Base-by-base conservation (phyloP, 2,797 vertebrate species). In the Cercopithecus diana region DNA sequence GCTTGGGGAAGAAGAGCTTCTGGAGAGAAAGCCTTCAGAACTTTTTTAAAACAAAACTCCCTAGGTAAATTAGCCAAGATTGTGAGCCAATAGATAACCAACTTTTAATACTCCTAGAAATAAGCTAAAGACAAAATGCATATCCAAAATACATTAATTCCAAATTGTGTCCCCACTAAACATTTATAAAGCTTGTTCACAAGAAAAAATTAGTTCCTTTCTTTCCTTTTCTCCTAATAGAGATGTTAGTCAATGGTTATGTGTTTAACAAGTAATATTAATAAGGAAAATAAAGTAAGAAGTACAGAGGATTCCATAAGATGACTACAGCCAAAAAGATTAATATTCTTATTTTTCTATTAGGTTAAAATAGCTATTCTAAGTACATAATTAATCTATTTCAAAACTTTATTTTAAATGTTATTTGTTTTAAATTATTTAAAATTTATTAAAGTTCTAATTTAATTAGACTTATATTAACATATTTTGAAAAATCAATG, bases 91-190 rank as follows among this genome's bases (percentile, higher is more conserved):
- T 0, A 86, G 41, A 30, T 26, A 95, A 39, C 0, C 17, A 93
- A 93, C 39, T 94, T 92, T 86, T 52, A 97, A 88, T 70, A 95
- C 19, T 4, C 20, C 22, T 48, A 84, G 72, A 96, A 91, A 94
- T 85, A 92, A 95, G 20, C 41, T 83, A 84, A 89, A 79, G 48
- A 58, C 17, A 96, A 89, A 10, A 88, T 55, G 13, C 17, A 87
- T 26, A 57, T 45, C 93, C 7, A 90, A 96, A 97, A 86, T 72
- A 55, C 2, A 86, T 72, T 76, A 83, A 87, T 77, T 76, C 73
- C 82, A 91, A 95, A 85, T 3, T 80, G 22, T 67, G 73, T 91
- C 26, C 36, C 36, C 72, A 43, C 20, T 84, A 77, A 96, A 81
- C 45, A 95, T 90, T 77, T 87, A 10, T 39, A 92, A 96, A 83